Percentiles rank a stretch among this genome's conserved stretches.
These are phyloP conservation scores for Holocentrus rufus DNA, from an alignment of 2,797 vertebrate species.

Conservation along the genomic window DNA sequence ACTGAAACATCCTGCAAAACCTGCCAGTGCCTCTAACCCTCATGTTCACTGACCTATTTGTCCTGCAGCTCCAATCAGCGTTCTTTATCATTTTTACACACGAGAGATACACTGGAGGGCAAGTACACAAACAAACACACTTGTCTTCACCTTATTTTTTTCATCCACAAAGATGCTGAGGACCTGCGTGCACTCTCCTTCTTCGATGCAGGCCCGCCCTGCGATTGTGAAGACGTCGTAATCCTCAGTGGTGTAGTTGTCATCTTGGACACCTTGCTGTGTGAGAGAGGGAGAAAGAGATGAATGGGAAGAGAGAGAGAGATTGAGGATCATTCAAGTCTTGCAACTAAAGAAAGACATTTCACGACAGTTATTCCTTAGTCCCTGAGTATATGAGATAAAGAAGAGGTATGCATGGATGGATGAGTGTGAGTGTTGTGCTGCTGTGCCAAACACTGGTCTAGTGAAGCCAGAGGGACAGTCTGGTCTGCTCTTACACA, in stretches of 20 bases:
- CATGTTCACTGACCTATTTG: too few relatives aligned
- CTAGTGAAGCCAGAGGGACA: slow-evolving; percentile 7
- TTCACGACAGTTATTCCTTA: not conserved
- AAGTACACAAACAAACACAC: not conserved
- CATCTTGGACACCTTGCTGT: slow-evolving; percentile 88
- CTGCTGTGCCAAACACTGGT: too few relatives aligned
- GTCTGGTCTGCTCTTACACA: slow-evolving; percentile 90
- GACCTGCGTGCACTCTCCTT: slow-evolving; percentile 86
- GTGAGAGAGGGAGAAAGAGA: slow-evolving; percentile 22
- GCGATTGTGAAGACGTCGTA: slow-evolving; percentile 87
- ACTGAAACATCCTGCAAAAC: not conserved
- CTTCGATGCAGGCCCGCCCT: slow-evolving; percentile 90
- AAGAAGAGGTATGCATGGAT: not conserved
- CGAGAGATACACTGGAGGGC: not conserved
- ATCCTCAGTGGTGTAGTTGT: slow-evolving; percentile 89
- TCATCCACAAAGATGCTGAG: slow-evolving; percentile 92
- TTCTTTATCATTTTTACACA: not conserved
- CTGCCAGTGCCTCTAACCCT: too few relatives aligned
- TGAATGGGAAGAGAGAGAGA: not conserved
- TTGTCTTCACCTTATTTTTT: slow-evolving; percentile 87
- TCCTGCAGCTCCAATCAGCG: too few relatives aligned
- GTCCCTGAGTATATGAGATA: not conserved
- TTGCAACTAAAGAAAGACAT: not conserved
- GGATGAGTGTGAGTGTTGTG: not conserved
- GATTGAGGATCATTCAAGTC: not conserved